Conservation (phyloP, 1,140 invertebrate species). For the Eulimnadia texana region DNA sequence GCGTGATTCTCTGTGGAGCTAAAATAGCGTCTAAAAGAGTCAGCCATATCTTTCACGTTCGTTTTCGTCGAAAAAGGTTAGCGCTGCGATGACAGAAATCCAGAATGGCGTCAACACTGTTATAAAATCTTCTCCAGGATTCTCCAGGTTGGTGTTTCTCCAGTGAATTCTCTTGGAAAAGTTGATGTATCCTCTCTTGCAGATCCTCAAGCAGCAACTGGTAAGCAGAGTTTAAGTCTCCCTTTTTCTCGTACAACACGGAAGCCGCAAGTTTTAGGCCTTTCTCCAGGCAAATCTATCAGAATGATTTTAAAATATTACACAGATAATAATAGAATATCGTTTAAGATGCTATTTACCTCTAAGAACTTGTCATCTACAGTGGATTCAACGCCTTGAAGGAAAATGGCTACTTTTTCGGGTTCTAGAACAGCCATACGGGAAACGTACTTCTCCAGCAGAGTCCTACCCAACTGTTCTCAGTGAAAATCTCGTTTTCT, state of each 20-base stretch:
- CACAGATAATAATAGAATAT: too few species aligned
- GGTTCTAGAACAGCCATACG: conserved; percentile 22
- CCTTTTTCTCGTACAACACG: conserved; percentile 38
- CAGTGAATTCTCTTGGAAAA: conserved; percentile 7
- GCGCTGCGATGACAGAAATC: conserved; percentile 37
- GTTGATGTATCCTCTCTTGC: conserved; percentile 16
- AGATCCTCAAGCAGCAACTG: conserved; percentile 25
- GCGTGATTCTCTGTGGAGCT: conserved; percentile 27
- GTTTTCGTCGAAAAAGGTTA: conserved; percentile 31
- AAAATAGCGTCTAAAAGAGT: conserved; percentile 37
- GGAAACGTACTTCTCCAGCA: conserved; percentile 1
- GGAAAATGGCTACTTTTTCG: conserved; percentile 27
- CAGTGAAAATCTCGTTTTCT: conserved; percentile 3
- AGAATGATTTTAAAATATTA: too few species aligned
- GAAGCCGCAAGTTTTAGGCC: conserved; percentile 35
- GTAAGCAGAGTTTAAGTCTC: conserved; percentile 37
- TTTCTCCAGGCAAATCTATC: conserved; percentile 29
- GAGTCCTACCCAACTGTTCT: background rate
- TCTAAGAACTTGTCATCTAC: background rate
- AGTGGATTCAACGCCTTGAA: conserved; percentile 9
- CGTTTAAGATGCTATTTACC: background rate
- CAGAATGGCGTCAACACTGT: conserved; percentile 22
- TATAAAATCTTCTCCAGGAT: conserved; percentile 23
- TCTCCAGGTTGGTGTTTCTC: conserved; percentile 1
- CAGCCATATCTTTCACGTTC: conserved; percentile 37